phyloP scores from a whole-genome alignment of 2,113 vertebrate species.

The Gnathonemus echidnorhynchus region DNA sequence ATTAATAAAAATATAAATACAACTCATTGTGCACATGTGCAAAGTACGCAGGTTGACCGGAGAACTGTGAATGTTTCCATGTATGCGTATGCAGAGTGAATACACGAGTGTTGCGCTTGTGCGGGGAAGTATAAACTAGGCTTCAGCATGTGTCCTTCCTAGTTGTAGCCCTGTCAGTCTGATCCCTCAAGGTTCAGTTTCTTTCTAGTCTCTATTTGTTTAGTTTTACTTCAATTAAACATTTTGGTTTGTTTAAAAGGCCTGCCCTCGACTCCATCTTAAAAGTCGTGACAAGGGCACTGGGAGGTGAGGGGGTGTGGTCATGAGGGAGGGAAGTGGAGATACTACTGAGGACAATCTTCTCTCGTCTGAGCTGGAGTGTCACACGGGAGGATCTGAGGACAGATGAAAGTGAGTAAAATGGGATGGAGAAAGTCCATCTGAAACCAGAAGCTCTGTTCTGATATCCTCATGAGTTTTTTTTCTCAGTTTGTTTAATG shows the following conservation, averaged over 20 bases:
- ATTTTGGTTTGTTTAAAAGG: too few species aligned
- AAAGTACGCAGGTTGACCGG: too few species aligned
- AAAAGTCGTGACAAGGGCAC: not conserved
- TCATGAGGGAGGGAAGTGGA: not conserved
- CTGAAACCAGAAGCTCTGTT: not conserved
- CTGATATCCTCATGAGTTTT: not conserved
- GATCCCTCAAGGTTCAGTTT: not conserved
- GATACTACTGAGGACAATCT: not conserved
- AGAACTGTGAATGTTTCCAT: too few species aligned
- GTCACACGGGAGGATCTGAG: not conserved
- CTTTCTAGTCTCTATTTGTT: not conserved
- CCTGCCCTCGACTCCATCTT: not conserved
- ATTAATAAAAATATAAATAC: too few species aligned
- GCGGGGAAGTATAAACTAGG: too few species aligned
- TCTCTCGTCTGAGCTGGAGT: not conserved
- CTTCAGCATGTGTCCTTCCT: not conserved
- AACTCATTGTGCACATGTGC: too few species aligned
- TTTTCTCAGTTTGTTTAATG: not conserved
- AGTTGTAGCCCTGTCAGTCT: not conserved
- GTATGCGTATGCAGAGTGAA: too few species aligned
- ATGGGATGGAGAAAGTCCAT: not conserved
- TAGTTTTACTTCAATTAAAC: not conserved
- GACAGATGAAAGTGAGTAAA: conserved; percentile 8
- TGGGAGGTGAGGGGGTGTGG: not conserved
- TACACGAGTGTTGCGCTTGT: too few species aligned